These are phyloP conservation scores for Andrena cerasifolii DNA, from an alignment of 1,140 invertebrate genomes.

Conservation along the genomic window DNA sequence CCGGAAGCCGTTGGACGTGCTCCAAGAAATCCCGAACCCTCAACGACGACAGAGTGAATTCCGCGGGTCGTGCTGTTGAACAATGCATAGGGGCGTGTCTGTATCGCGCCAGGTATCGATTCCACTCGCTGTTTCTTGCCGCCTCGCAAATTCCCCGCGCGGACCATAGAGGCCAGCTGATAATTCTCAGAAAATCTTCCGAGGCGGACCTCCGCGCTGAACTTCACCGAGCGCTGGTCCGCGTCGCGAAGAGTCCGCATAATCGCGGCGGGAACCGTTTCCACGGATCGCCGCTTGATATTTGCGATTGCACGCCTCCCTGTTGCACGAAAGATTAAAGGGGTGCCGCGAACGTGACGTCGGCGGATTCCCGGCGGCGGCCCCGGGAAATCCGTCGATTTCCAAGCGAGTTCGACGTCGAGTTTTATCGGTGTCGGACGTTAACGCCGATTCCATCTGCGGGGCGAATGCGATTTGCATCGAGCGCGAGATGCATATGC, in stretches of 20 bases:
- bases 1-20: constrained; percentile 41
- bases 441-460: too few species aligned
- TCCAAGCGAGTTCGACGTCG: too few species aligned
- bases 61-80: background rate
- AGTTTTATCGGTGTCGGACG: too few species aligned
- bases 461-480: too few species aligned
- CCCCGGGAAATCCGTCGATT: constrained; percentile 17
- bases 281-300: background rate
- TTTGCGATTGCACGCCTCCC: constrained; percentile 10
- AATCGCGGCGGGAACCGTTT: background rate
- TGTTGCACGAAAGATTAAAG: constrained; percentile 17
- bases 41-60: constrained; percentile 24
- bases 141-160: too few species aligned
- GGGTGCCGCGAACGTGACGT: constrained; percentile 17
- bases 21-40: constrained; percentile 37
- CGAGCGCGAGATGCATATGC: too few species aligned
- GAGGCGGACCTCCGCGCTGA: background rate
- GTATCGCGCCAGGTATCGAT: constrained; percentile 14
- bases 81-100: background rate
- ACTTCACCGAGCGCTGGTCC: too few species aligned
- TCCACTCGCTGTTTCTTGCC: too few species aligned
- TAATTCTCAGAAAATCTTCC: too few species aligned
- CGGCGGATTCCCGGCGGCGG: background rate
- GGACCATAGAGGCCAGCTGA: too few species aligned
- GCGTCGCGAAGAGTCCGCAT: background rate